Evolutionary conservation across 2,113 vertebrate species (phyloP).

Genomic region (Cepphus grylle): DNA sequence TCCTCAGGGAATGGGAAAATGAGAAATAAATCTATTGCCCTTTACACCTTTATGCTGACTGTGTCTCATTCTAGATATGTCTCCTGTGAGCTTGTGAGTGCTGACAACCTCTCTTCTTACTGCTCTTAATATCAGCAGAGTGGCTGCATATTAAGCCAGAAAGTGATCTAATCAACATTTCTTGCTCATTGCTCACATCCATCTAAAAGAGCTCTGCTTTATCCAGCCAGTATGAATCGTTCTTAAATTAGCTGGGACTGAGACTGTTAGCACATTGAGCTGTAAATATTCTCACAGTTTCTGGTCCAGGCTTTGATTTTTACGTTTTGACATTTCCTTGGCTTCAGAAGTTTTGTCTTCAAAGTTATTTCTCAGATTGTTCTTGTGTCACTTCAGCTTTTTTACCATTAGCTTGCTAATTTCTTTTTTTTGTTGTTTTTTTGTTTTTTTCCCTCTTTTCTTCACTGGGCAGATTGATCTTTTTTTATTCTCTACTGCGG

Average conservation of each 20-base stretch:
- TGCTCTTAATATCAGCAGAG: conserved; percentile 56
- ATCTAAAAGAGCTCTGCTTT: conserved; percentile 7
- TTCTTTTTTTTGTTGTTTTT: background rate
- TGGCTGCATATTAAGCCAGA: conserved; percentile 51
- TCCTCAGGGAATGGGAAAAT: conserved; percentile 54
- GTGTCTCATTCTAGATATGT: conserved; percentile 45
- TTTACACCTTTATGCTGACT: conserved; percentile 44
- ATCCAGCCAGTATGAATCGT: conserved; percentile 7
- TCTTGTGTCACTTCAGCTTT: background rate
- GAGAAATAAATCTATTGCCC: conserved; percentile 61
- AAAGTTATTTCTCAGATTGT: background rate
- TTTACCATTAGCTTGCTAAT: background rate
- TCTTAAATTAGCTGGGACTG: conserved; percentile 35
- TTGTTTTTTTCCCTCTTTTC: too few relatives aligned
- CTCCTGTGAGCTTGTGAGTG: conserved; percentile 34
- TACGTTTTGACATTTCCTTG: background rate
- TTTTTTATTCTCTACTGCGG: background rate
- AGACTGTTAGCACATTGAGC: conserved; percentile 17
- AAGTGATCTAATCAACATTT: conserved; percentile 53
- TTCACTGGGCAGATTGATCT: background rate
- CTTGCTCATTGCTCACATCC: conserved; percentile 46
- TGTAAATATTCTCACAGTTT: conserved; percentile 15
- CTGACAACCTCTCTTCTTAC: conserved; percentile 44
- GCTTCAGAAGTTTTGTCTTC: conserved; percentile 23
- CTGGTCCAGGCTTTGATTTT: conserved; percentile 37